Evolutionary conservation across 2,888 invertebrate species (phyloP).

Genomic region (Dicyrtomina minuta): DNA sequence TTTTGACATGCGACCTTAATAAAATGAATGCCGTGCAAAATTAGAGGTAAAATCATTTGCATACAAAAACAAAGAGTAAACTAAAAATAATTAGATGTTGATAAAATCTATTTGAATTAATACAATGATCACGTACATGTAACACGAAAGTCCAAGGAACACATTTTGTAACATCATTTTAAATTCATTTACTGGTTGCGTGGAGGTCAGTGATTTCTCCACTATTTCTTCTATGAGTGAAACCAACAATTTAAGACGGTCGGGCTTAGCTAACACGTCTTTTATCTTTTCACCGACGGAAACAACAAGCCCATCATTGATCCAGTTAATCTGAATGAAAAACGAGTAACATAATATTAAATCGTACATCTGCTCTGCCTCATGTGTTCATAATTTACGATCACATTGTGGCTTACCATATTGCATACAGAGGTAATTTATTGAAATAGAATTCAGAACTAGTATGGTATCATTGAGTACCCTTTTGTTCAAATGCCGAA

Average conservation of each 20-base stretch:
- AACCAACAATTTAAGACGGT: not conserved
- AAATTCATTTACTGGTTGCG: not conserved
- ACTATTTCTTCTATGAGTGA: slow-evolving; percentile 15
- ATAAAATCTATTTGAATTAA: not conserved
- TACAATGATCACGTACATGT: not conserved
- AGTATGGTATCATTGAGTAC: slow-evolving; percentile 2
- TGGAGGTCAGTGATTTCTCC: slow-evolving; percentile 5
- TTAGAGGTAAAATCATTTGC: not conserved
- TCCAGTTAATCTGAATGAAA: slow-evolving; percentile 2
- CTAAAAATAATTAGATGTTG: not conserved
- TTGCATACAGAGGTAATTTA: too few species aligned
- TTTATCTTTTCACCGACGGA: not conserved
- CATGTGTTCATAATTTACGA: too few species aligned
- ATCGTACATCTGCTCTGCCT: too few species aligned
- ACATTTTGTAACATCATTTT: slow-evolving; percentile 17
- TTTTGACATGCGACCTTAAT: slow-evolving; percentile 10
- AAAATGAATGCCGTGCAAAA: not conserved
- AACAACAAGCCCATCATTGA: not conserved
- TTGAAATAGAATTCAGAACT: too few species aligned
- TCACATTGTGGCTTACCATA: too few species aligned
- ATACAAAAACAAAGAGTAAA: not conserved
- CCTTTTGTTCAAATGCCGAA: not conserved
- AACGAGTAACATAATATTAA: not conserved
- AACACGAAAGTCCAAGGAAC: slow-evolving; percentile 5
- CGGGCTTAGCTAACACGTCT: slow-evolving; percentile 5